Percentiles rank a stretch among this genome's conserved stretches.
These are phyloP conservation scores for Eumeta japonica DNA, from an alignment of 1,140 invertebrate genomes.

Conservation along the genomic window DNA sequence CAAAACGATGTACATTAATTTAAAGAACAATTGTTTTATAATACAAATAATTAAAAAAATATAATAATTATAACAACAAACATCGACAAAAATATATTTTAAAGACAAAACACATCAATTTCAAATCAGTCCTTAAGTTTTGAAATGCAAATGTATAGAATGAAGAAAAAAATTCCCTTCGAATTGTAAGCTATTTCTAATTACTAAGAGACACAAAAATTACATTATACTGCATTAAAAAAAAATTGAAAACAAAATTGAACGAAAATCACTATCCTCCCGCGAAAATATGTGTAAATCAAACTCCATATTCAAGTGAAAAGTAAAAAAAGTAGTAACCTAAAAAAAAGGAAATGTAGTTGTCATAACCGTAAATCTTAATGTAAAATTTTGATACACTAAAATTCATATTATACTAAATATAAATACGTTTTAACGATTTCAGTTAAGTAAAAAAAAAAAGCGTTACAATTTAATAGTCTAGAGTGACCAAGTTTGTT, in stretches of 20 bases:
- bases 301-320: constrained; percentile 23
- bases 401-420: constrained; percentile 42
- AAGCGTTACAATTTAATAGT: no score
- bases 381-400: constrained; percentile 40
- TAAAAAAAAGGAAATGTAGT: constrained; percentile 25
- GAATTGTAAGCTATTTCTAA: constrained; percentile 31
- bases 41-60: constrained; percentile 63
- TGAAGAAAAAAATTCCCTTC: constrained; percentile 44
- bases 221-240: constrained; percentile 51
- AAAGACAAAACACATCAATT: constrained; percentile 53
- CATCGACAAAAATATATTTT: constrained; percentile 57
- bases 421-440: constrained; percentile 48
- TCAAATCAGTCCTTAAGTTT: constrained; percentile 52
- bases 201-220: no score
- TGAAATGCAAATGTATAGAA: constrained; percentile 56
- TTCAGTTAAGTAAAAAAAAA: constrained; percentile 52
- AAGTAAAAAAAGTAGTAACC: constrained; percentile 25
- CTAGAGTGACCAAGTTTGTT: no score
- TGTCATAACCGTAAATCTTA: constrained; percentile 49
- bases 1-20: constrained; percentile 70
- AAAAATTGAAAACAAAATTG: constrained; percentile 27
- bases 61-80: constrained; percentile 68
- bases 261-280: no score
- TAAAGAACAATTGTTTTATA: constrained; percentile 68
- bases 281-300: no score